Base-by-base conservation (phyloP, 2,888 invertebrate genomes). In the Archips crataeganus region DNA sequence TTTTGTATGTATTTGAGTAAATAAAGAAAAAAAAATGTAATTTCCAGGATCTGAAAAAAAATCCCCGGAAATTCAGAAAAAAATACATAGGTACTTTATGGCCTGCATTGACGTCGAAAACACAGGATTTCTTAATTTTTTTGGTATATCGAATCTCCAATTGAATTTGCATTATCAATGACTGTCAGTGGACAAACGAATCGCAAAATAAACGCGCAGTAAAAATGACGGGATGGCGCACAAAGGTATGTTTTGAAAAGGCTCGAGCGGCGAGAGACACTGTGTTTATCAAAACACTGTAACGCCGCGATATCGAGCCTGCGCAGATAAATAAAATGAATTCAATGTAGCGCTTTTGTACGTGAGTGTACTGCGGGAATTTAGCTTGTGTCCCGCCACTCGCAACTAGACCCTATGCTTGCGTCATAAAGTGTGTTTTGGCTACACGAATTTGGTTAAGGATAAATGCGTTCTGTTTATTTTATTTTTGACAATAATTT, bases 291-390 rank as follows among this genome's bases (percentile, higher is more conserved):
- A 70, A 57, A 64, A 70, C 63, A 70, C 63, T 45, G 70, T 62
- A 32, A 10, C 70, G 32, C 32, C 8, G 42, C 57, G 45, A n/a
- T 15, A 57, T 45, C 63, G 57, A 23, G 61, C n/a, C 6, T 42
- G 42, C 54, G 10, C 32, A 57, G 57, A 60, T 10, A 57, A 45
- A 32, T 70, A 70, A 64, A 63, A 45, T 23, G 57, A 63, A 70
- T 70, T 71, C 64, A 71, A 71, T 71, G 59, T 71, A 71, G 70
- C 65, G 64, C 45, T 47, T 64, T 47, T 15, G 64, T 59, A 71
- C 70, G 64, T 71, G 70, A 34, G 8, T 23, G 42, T 45, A 64
- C 57, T 71, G 23, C 64, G 13, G 15, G 34, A 45, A n/a, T 23
- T 51, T 23, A 4, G 15, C 39, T 15, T 4, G 69, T 42, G 0